phyloP scores from a whole-genome alignment of 2,113 vertebrate species.

The Ardeotis arabs region DNA sequence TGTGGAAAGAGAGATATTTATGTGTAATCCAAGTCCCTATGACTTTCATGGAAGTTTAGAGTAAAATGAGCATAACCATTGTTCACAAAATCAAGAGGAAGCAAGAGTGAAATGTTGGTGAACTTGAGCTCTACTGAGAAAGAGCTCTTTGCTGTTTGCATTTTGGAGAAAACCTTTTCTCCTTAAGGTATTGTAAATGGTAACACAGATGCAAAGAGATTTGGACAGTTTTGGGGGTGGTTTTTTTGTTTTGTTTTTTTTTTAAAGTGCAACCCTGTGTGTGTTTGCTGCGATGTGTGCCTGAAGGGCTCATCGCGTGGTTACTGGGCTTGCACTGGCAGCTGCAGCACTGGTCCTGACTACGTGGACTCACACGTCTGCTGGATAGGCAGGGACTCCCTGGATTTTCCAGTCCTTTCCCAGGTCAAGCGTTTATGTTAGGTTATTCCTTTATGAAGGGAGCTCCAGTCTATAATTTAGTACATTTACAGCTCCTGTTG shows the following conservation, averaged over 20 bases:
- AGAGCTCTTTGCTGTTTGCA: neutral
- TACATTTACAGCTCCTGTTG: neutral
- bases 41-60: neutral
- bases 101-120: neutral
- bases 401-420: neutral
- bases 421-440: neutral
- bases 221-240: neutral
- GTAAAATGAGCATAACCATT: neutral
- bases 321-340: neutral
- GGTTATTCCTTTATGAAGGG: neutral
- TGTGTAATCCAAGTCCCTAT: neutral
- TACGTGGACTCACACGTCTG: neutral
- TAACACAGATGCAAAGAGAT: neutral
- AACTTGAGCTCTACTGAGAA: neutral
- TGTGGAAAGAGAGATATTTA: neutral
- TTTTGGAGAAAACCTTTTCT: neutral
- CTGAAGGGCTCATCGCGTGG: neutral
- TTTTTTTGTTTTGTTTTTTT: neutral
- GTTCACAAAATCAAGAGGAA: neutral
- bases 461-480: neutral
- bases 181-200: neutral
- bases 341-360: neutral
- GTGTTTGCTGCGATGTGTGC: fast-evolving
- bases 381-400: neutral
- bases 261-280: neutral